These are phyloP conservation scores for Acyrthosiphon pisum DNA, from an alignment of 1,140 invertebrate genomes.

Conservation along the genomic window DNA sequence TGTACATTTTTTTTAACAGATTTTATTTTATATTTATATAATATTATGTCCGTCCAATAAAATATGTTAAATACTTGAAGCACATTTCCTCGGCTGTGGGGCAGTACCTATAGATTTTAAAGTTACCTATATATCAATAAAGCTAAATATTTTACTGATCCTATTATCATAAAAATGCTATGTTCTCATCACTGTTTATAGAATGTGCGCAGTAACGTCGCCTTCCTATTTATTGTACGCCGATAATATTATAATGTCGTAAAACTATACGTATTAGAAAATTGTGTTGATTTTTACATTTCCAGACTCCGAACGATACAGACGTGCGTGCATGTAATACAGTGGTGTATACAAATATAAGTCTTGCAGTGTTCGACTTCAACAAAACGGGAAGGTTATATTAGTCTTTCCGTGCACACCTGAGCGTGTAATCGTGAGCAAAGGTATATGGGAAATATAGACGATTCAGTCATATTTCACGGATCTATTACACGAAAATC, in stretches of 20 bases:
- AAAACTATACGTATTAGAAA: neutral
- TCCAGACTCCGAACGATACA: neutral
- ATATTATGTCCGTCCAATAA: neutral
- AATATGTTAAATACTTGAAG: neutral
- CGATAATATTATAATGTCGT: neutral
- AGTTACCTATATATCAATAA: neutral
- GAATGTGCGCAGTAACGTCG: neutral
- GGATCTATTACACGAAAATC: constrained; percentile 32
- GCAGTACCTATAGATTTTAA: neutral
- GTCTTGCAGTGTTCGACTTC: neutral
- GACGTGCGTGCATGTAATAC: neutral
- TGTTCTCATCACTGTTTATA: neutral
- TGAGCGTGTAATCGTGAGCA: constrained; percentile 22
- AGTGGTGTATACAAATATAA: neutral
- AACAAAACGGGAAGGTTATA: constrained; percentile 28
- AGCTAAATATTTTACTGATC: neutral
- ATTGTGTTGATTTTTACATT: neutral
- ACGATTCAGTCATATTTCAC: constrained; percentile 35
- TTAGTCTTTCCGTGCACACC: neutral
- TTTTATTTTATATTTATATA: neutral
- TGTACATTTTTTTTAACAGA: neutral
- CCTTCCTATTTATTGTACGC: neutral
- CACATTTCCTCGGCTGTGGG: neutral
- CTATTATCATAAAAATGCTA: neutral
- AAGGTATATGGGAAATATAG: neutral